Evolutionary conservation across 2,888 invertebrate species (phyloP).

Genomic region (Pherbina coryleti): DNA sequence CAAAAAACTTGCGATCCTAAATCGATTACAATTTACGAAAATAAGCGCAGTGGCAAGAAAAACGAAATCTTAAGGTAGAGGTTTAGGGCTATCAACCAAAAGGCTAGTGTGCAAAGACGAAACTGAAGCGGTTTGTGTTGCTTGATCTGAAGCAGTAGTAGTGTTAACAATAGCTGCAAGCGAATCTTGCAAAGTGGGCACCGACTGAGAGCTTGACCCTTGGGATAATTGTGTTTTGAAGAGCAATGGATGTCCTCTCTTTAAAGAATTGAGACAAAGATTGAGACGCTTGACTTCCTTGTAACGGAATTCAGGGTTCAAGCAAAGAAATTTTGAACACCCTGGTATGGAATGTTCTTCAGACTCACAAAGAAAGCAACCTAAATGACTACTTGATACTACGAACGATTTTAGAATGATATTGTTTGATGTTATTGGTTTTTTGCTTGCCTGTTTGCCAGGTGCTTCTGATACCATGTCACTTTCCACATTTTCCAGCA

Average conservation of each 20-base stretch:
- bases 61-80: background rate
- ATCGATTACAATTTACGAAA: background rate
- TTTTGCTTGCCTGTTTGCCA: too few relatives aligned
- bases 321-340: too few relatives aligned
- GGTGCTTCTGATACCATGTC: too few relatives aligned
- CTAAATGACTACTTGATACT: background rate
- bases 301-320: conserved; percentile 22
- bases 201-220: conserved; percentile 21
- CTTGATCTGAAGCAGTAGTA: too few relatives aligned
- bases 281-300: conserved; percentile 34
- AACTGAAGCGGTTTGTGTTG: too few relatives aligned
- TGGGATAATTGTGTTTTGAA: conserved; percentile 40
- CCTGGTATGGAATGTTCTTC: conserved; percentile 23
- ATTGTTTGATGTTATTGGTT: conserved; percentile 22
- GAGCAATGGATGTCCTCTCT: conserved; percentile 42
- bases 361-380: conserved; percentile 30
- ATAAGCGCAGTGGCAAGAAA: background rate
- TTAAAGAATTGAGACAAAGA: conserved; percentile 46
- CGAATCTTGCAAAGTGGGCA: too few relatives aligned
- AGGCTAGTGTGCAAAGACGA: too few relatives aligned
- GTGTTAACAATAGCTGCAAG: too few relatives aligned
- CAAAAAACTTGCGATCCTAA: background rate
- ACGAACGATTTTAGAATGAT: too few relatives aligned
- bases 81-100: too few relatives aligned
- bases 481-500: too few relatives aligned